A percentile compares a stretch with the other conserved stretches of the same genome.
Evolutionary conservation across 2,113 vertebrate genomes (phyloP).

Genomic region (Craseonycteris thonglongyai): DNA sequence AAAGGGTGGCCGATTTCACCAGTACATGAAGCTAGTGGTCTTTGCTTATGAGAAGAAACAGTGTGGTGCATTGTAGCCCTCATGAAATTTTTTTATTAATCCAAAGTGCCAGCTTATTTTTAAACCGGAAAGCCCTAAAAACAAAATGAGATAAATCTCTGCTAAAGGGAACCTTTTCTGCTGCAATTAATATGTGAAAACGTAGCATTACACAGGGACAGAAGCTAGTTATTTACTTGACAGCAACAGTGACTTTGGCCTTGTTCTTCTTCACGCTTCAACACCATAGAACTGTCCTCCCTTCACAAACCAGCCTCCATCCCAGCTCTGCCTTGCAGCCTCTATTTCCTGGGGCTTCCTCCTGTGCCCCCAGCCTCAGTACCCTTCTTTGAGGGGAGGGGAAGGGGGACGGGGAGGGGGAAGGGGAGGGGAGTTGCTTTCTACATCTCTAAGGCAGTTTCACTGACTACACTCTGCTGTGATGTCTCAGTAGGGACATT

Average conservation of each 20-base stretch:
- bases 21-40: background rate
- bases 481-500: background rate
- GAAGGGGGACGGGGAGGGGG: too few relatives aligned
- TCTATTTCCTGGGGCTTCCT: background rate
- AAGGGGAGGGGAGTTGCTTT: background rate
- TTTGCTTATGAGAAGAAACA: background rate
- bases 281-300: rapidly evolving
- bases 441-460: background rate
- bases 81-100: constrained; percentile 49
- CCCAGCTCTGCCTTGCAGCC: background rate
- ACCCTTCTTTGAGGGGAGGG: background rate
- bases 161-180: background rate
- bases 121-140: constrained; percentile 31
- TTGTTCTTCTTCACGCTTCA: background rate
- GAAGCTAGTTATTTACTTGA: background rate
- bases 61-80: background rate
- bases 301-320: background rate
- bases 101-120: constrained; percentile 52
- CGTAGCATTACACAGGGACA: background rate
- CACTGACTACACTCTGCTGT: background rate
- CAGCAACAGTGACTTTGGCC: background rate
- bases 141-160: constrained; percentile 32
- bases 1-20: background rate
- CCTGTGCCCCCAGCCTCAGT: background rate
- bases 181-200: background rate